These are phyloP conservation scores for Euzophera pinguis DNA, from an alignment of 2,888 invertebrate species.

Conservation along the genomic window DNA sequence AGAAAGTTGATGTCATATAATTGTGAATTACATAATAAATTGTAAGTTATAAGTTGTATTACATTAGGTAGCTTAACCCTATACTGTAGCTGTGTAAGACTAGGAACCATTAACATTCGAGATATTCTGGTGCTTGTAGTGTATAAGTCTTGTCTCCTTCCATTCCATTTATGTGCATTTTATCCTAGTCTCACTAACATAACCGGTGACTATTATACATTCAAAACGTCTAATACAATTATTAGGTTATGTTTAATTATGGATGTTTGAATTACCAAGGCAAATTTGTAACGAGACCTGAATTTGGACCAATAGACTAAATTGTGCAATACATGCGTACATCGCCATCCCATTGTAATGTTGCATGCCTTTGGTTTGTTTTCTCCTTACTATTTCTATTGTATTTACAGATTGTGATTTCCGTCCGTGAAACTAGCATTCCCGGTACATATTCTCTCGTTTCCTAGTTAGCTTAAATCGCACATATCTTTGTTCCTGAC, in stretches of 20 bases:
- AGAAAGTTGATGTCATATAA: conserved; percentile 23
- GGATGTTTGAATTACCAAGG: conserved; percentile 48
- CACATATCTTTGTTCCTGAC: conserved; percentile 41
- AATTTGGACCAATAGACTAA: conserved; percentile 51
- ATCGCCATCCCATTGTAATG: conserved; percentile 11
- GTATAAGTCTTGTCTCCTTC: conserved; percentile 59
- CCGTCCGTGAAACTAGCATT: conserved; percentile 44
- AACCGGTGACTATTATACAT: conserved; percentile 13
- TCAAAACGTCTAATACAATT: conserved; percentile 14
- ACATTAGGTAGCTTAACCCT: conserved; percentile 11
- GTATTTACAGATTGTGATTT: conserved; percentile 21
- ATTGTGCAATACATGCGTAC: conserved; percentile 11
- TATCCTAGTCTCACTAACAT: conserved; percentile 29
- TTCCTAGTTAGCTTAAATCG: conserved; percentile 14
- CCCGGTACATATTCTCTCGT: conserved; percentile 17
- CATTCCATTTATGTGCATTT: conserved; percentile 68
- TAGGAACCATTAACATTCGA: conserved; percentile 46
- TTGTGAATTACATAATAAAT: conserved; percentile 22
- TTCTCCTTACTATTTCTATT: conserved; percentile 5
- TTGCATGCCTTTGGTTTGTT: conserved; percentile 12
- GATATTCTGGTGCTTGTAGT: conserved; percentile 75
- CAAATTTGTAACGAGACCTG: conserved; percentile 49
- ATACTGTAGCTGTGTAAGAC: conserved; percentile 14
- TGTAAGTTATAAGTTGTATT: conserved; percentile 9
- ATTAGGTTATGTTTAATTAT: conserved; percentile 18